Evolutionary conservation across 2,888 invertebrate genomes (phyloP).

Genomic region (Tenthredo mesomela): DNA sequence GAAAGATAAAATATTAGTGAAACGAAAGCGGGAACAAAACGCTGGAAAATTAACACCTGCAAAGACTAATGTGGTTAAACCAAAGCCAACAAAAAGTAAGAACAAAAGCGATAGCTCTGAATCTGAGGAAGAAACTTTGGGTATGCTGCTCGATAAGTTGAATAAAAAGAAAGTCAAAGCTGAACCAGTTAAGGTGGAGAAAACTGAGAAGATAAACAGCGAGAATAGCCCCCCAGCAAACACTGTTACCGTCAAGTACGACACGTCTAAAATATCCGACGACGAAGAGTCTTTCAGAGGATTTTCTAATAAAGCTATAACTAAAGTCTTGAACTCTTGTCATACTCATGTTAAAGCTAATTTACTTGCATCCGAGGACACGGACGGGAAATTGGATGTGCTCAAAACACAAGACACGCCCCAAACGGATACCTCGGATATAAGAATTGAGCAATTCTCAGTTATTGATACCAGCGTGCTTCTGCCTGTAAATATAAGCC

Average conservation of each 20-base stretch:
- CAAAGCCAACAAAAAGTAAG: constrained; percentile 52
- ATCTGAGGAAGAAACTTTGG: constrained; percentile 85
- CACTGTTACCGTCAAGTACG: constrained; percentile 53
- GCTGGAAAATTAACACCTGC: constrained; percentile 45
- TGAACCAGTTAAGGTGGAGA: constrained; percentile 54
- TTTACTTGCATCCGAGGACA: constrained; percentile 64
- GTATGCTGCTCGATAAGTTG: constrained; percentile 79
- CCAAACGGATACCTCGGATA: constrained; percentile 50
- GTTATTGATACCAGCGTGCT: constrained; percentile 26
- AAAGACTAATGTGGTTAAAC: constrained; percentile 63
- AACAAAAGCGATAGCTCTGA: constrained; percentile 76
- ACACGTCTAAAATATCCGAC: constrained; percentile 77
- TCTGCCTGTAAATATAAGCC: constrained; percentile 33
- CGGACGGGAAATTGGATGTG: constrained; percentile 57
- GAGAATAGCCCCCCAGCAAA: constrained; percentile 54
- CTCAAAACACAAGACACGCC: constrained; percentile 55
- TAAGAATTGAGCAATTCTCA: constrained; percentile 51
- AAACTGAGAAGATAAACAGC: constrained; percentile 56
- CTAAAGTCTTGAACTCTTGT: constrained; percentile 69
- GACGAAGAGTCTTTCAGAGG: constrained; percentile 78
- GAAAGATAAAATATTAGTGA: constrained; percentile 62
- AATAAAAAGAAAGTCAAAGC: constrained; percentile 63
- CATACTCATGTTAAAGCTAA: constrained; percentile 66
- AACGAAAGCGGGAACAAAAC: constrained; percentile 62
- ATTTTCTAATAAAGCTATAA: constrained; percentile 74